These are phyloP conservation scores for Pemphredon lugubris DNA, from an alignment of 2,888 invertebrate genomes.

Conservation along the genomic window DNA sequence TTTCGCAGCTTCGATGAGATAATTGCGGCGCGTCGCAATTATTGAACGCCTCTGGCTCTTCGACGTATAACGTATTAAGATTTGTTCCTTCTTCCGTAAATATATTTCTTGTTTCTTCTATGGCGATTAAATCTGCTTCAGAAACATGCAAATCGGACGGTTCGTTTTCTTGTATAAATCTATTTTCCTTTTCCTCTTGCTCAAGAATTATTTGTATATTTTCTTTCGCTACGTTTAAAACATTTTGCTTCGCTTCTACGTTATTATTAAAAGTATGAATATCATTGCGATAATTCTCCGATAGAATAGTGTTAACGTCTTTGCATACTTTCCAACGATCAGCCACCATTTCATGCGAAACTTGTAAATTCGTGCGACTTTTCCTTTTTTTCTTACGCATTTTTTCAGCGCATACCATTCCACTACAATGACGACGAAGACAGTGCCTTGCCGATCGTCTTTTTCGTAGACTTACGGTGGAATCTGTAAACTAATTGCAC, in stretches of 20 bases:
- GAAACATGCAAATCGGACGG: neutral
- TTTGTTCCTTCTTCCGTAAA: neutral
- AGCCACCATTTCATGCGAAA: slow-evolving; percentile 21
- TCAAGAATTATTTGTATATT: neutral
- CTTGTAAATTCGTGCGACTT: slow-evolving; percentile 16
- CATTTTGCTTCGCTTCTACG: neutral
- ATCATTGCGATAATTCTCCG: no score
- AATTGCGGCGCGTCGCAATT: no score
- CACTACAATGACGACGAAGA: slow-evolving; percentile 39
- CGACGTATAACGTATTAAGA: no score
- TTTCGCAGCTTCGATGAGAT: no score
- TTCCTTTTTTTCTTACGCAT: slow-evolving; percentile 17
- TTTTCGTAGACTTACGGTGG: slow-evolving; percentile 14
- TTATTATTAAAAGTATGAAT: neutral
- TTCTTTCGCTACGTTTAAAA: neutral
- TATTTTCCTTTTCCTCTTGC: neutral
- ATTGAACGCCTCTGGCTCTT: no score
- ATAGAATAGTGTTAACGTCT: no score
- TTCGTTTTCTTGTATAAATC: neutral
- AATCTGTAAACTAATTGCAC: slow-evolving; percentile 21
- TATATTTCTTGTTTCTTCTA: no score
- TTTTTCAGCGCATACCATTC: slow-evolving; percentile 29
- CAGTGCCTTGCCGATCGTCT: slow-evolving; percentile 19
- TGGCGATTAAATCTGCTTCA: neutral
- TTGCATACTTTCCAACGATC: slow-evolving; percentile 25